Evolutionary conservation across 2,888 invertebrate species (phyloP).

Genomic region (Drosophila vallismaia): DNA sequence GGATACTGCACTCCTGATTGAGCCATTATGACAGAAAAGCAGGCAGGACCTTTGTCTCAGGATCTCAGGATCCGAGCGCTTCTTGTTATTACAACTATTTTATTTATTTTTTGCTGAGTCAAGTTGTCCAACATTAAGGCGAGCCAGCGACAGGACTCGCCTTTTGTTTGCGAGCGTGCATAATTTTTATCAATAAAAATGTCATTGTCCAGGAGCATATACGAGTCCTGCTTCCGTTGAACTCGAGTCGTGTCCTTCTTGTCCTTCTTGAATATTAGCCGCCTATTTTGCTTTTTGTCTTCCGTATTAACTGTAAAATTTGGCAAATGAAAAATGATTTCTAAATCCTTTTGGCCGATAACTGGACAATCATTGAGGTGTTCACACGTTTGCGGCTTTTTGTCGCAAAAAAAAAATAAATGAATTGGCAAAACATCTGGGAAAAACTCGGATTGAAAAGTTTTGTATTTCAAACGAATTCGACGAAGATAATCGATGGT

Average conservation of each 20-base stretch:
- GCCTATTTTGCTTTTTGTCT: conserved; percentile 10
- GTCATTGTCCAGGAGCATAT: conserved; percentile 48
- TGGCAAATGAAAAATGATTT: conserved; percentile 61
- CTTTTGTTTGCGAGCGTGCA: conserved; percentile 65
- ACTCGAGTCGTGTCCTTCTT: conserved; percentile 19
- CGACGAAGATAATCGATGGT: conserved; percentile 7
- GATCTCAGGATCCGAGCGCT: conserved; percentile 21
- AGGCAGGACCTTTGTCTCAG: conserved; percentile 55
- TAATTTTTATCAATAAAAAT: conserved; percentile 76
- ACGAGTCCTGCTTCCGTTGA: conserved; percentile 64
- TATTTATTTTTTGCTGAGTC: conserved; percentile 65
- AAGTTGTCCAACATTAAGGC: conserved; percentile 70
- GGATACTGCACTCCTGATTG: conserved; percentile 58
- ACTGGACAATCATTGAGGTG: conserved; percentile 24
- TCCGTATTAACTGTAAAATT: conserved; percentile 74
- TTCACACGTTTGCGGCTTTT: conserved; percentile 36
- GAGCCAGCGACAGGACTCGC: conserved; percentile 26
- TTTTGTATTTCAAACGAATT: conserved; percentile 31
- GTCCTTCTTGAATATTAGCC: conserved; percentile 43
- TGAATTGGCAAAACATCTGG: conserved; percentile 39
- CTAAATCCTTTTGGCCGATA: background rate
- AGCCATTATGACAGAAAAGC: conserved; percentile 69
- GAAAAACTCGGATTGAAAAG: conserved; percentile 10
- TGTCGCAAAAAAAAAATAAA: conserved; percentile 10
- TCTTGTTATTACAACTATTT: background rate